Evolutionary conservation across 2,113 vertebrate species (phyloP), one percentile per base, ranked within the genome.

Genomic region (Paradoxurus hermaphroditus): DNA sequence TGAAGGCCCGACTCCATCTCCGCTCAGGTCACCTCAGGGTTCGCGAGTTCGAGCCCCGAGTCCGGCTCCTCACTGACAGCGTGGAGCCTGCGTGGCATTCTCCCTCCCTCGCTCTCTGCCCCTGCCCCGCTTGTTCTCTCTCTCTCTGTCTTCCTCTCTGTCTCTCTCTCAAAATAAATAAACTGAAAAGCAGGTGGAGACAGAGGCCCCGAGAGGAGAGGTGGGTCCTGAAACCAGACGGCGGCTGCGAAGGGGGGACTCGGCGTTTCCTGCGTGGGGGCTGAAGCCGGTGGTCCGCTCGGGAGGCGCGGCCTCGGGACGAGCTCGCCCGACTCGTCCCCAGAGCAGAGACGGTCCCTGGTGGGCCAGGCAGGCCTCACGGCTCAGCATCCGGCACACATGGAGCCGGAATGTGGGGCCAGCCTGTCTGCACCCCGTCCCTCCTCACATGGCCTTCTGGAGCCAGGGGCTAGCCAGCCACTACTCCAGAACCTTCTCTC

Each of bases 381-480:
- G 0, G 25, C 36, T 77, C 41, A 4, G 4, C 72, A 4, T 29
- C 8, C 16, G 41, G 73, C 41, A 31, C 7, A 18, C 27, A 2
- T 1, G 0, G 73, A 18, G 27, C 15, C 0, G 0, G 14, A 44
- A 46, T 14, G 0, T 7, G 16, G 15, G 2, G 13, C 25, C 25
- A 0, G 72, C 19, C 56, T 59, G 51, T 51, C 51, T 51, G 51
- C 14, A 12, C 14, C 13, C 51, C 2, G 16, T 53, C 53, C 27
- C 62, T 63, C 62, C 62, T 31, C 27, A 63, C 27, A 12, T 62
- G 53, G 18, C 18, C 53, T 56, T 53, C 51, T 53, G 51, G 16
- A 16, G 51, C 51, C 11, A 1, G 51, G 51, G 16, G 4, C 51
- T 53, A 16, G 51, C 51, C 51, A 53, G 51, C 51, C 51, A 53